Percentiles rank a stretch among this genome's conserved stretches.
Evolutionary conservation across 2,797 vertebrate species (phyloP).

Genomic region (Danio jaintianensis): DNA sequence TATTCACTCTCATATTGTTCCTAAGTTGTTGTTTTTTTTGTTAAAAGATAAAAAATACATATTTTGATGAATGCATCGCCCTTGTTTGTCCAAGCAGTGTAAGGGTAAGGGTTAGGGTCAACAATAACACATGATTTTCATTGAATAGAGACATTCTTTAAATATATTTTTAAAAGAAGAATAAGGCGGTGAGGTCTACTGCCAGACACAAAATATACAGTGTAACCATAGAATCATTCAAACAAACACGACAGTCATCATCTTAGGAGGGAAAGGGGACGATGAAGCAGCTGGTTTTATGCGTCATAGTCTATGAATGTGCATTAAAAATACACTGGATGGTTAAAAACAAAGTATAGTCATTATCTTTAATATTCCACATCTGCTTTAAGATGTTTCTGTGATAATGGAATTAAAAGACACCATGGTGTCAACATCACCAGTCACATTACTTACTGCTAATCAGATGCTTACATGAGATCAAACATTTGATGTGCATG

Average conservation of each 20-base stretch:
- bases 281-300: background rate
- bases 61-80: background rate
- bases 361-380: background rate
- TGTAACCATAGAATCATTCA: background rate
- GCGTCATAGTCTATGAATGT: background rate
- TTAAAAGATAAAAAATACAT: background rate
- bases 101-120: background rate
- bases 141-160: too few species aligned
- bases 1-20: background rate
- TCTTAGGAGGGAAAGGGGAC: background rate
- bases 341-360: background rate
- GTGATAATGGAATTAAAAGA: background rate
- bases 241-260: background rate
- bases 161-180: too few species aligned
- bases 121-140: too few species aligned
- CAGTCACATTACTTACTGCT: background rate
- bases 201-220: background rate
- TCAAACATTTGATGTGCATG: conserved; percentile 1
- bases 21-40: background rate
- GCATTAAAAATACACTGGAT: background rate
- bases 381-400: background rate
- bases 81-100: background rate
- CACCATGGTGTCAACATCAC: background rate
- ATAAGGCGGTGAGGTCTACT: background rate
- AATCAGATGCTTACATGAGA: conserved; percentile 7